Conservation (phyloP, 2,113 vertebrate species). For the Otis tarda region DNA sequence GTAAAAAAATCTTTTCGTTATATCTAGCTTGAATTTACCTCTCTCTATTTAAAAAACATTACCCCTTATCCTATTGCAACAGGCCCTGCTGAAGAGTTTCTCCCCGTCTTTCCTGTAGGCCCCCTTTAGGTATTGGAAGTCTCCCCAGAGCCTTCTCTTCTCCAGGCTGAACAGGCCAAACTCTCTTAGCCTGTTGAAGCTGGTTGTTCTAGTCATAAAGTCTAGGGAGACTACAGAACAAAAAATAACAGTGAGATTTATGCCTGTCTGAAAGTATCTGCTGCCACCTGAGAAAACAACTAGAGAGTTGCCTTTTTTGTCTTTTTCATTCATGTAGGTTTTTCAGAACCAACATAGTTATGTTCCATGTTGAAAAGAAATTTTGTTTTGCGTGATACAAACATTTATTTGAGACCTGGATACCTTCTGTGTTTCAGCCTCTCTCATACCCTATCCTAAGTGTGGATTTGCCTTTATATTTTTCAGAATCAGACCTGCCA, state of each 20-base stretch:
- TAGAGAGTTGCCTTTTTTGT: background rate
- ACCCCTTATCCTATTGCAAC: no score
- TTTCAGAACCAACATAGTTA: background rate
- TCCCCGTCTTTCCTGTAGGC: no score
- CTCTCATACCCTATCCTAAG: background rate
- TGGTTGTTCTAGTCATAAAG: background rate
- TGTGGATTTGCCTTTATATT: background rate
- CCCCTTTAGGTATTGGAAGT: no score
- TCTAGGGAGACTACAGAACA: background rate
- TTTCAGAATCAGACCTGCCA: background rate
- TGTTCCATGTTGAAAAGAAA: background rate
- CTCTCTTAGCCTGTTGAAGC: no score
- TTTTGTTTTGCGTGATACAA: background rate
- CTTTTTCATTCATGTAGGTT: background rate
- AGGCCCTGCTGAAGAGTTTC: no score
- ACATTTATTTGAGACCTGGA: background rate
- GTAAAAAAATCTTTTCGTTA: no score
- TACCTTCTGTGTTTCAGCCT: background rate
- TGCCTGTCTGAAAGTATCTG: background rate
- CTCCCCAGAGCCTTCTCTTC: no score
- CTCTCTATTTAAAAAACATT: no score
- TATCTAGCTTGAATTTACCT: no score
- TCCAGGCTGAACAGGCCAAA: no score
- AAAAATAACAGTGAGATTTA: background rate
- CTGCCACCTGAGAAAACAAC: background rate